These are phyloP conservation scores for Myotis findleyi DNA, from an alignment of 2,797 vertebrate genomes.

Conservation along the genomic window DNA sequence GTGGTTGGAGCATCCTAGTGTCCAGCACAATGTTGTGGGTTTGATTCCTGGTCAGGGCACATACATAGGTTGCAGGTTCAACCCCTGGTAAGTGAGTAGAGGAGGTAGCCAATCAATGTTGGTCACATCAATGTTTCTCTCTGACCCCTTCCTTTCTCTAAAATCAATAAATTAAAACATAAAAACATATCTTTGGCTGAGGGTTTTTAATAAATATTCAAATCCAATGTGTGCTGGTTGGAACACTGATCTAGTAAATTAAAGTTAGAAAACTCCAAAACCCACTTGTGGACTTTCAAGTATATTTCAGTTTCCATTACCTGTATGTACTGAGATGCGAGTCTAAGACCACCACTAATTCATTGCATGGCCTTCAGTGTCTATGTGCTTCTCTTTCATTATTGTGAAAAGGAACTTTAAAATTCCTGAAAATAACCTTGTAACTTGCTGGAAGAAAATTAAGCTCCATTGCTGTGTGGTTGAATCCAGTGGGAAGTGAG, in stretches of 20 bases:
- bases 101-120: no score
- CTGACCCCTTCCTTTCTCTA: not conserved
- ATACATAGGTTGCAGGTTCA: not conserved
- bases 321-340: not conserved
- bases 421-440: conserved; percentile 18
- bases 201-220: not conserved
- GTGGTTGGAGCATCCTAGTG: not conserved
- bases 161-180: not conserved
- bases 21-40: not conserved
- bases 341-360: not conserved
- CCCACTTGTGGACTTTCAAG: not conserved
- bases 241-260: not conserved
- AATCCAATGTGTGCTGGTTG: not conserved
- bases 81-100: not conserved
- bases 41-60: not conserved
- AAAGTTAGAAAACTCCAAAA: not conserved
- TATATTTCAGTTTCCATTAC: not conserved
- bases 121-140: not conserved
- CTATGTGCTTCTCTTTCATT: not conserved
- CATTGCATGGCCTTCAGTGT: not conserved
- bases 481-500: not conserved
- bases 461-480: not conserved
- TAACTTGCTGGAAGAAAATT: not conserved
- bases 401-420: conserved; percentile 34
- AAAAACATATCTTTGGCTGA: not conserved